These are phyloP conservation scores for Hippocampus guttulatus DNA, from an alignment of 2,113 vertebrate species.

Conservation along the genomic window DNA sequence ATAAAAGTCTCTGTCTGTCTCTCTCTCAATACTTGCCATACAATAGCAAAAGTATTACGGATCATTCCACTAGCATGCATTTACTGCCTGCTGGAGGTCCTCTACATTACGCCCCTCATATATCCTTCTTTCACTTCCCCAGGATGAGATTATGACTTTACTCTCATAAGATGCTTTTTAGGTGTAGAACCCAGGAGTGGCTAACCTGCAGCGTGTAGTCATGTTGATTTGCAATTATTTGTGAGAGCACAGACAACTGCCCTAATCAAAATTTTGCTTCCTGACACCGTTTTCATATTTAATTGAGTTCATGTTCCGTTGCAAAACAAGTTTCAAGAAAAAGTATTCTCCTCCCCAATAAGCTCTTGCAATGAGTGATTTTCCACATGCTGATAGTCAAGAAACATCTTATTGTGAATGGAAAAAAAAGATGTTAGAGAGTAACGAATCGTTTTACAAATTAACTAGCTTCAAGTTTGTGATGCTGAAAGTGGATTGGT, in stretches of 20 bases:
- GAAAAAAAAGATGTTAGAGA: conserved; percentile 30
- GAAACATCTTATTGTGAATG: background rate
- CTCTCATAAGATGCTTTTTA: too few relatives aligned
- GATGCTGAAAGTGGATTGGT: background rate
- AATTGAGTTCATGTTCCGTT: background rate
- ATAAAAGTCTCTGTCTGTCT: too few relatives aligned
- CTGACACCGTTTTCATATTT: background rate
- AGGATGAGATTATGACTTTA: too few relatives aligned
- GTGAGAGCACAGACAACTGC: background rate
- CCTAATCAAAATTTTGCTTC: background rate
- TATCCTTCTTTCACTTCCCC: too few relatives aligned
- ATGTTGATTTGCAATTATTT: background rate
- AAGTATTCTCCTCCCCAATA: background rate
- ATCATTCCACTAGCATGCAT: too few relatives aligned
- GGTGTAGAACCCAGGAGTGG: background rate
- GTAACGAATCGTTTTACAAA: conserved; percentile 30
- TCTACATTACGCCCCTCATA: too few relatives aligned
- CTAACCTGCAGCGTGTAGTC: background rate
- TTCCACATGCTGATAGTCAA: background rate
- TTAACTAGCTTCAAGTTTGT: conserved; percentile 28
- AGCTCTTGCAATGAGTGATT: background rate
- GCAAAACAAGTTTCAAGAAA: background rate
- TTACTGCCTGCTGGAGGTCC: too few relatives aligned
- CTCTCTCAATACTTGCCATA: too few relatives aligned
- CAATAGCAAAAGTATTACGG: too few relatives aligned